Evolutionary conservation across 2,113 vertebrate species (phyloP), one percentile per base, ranked within the genome.

Genomic region (Arenaria interpres): DNA sequence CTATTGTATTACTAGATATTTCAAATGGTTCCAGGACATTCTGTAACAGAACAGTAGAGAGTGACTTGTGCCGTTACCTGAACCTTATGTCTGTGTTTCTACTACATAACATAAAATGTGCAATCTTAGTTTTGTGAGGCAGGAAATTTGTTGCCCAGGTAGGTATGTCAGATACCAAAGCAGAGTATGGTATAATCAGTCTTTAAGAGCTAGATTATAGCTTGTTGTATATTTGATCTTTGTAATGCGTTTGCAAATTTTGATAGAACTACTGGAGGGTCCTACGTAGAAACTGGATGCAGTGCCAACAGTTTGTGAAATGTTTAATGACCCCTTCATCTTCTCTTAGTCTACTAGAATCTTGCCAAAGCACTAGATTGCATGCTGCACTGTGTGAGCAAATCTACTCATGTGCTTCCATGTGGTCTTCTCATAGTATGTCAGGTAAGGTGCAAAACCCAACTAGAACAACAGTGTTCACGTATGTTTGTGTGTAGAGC

Each of bases 331-430:
- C 33, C 11, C 6, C 46, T 68, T 84, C 27, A 10, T 59, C 14
- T 32, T 62, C 37, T 41, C 48, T 50, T 59, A 43, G 28, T 30
- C 41, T 67, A 15, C 35, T 17, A 67, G 53, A 82, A 45, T 23
- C 33, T 81, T 28, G 33, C 15, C 17, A 28, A 54, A 77, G 33
- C 35, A 28, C 8, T 24, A 7, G 20, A 37, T 50, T 50, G 41
- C 12, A 8, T 19, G 17, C 11, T 62, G 39, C 22, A 12, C 37
- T 33, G 30, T 11, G 45, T 0, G 0, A 66, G 45, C 1, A 0
- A 66, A 56, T 37, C 32, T 51, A 23, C 35, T 82, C 39, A 13
- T 5, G 5, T 12, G 6, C 33, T 35, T 57, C 37, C 37, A 5
- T 43, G 43, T 35, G 22, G 37, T 53, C 39, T 64, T 48, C 48